These are phyloP conservation scores for Tholera decimalis DNA, from an alignment of 2,888 invertebrate species.

Conservation along the genomic window DNA sequence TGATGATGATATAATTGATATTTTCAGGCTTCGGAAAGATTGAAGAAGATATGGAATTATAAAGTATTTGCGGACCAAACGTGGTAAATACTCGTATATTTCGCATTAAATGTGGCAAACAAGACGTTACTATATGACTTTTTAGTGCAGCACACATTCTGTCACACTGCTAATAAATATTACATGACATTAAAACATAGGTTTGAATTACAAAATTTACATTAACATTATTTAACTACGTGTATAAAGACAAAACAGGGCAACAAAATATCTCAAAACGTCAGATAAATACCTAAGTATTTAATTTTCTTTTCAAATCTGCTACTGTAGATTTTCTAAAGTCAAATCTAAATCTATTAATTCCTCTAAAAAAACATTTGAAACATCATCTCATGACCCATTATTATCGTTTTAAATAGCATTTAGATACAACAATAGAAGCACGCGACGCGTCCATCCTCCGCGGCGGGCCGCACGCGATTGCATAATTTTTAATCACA, in stretches of 20 bases:
- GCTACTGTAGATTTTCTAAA: background rate
- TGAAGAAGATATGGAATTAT: background rate
- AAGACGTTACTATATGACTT: no score
- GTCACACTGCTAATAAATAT: no score
- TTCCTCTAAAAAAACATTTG: conserved; percentile 57
- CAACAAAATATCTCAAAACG: no score
- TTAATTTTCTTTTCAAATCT: no score
- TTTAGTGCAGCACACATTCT: no score
- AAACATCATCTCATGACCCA: conserved; percentile 68
- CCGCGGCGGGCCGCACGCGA: conserved; percentile 72
- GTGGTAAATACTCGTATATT: no score
- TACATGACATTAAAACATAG: no score
- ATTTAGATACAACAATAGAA: conserved; percentile 80
- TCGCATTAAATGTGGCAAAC: no score
- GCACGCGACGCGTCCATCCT: conserved; percentile 79
- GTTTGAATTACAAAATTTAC: no score
- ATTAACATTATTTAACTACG: no score
- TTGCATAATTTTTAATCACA: conserved; percentile 91
- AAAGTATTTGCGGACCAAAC: background rate
- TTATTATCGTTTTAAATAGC: conserved; percentile 84
- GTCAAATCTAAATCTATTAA: conserved; percentile 21
- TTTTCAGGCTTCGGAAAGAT: background rate
- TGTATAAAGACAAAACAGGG: no score
- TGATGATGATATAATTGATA: background rate
- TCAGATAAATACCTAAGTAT: no score